Evolutionary conservation across 2,888 invertebrate species (phyloP).

Genomic region (Agonopterix heracliana): DNA sequence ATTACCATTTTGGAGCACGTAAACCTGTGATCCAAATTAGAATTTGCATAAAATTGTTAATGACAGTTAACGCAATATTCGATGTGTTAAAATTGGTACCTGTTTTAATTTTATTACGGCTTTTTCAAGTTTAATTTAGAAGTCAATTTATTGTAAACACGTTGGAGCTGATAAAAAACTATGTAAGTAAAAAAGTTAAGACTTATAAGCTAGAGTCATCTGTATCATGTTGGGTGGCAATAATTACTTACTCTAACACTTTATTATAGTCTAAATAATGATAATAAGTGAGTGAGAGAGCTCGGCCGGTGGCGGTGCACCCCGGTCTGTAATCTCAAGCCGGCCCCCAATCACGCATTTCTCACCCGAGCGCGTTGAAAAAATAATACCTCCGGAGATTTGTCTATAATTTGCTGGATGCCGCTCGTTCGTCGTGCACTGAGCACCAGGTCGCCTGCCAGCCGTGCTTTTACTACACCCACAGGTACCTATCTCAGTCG

Average conservation of each 20-base stretch:
- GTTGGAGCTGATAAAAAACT: neutral
- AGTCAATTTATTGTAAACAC: neutral
- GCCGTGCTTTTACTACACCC: constrained; percentile 2
- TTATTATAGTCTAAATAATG: constrained; percentile 70
- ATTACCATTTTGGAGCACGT: constrained; percentile 60
- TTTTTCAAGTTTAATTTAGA: constrained; percentile 33
- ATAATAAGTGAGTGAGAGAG: constrained; percentile 62
- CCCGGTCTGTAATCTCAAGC: constrained; percentile 65
- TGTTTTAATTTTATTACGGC: constrained; percentile 43
- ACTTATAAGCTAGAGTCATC: constrained; percentile 5
- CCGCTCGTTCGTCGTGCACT: constrained; percentile 39
- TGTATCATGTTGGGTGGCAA: constrained; percentile 50
- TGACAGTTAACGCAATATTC: constrained; percentile 58
- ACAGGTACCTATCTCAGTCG: neutral
- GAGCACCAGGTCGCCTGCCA: constrained; percentile 14
- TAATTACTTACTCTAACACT: constrained; percentile 65
- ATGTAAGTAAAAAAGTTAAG: neutral
- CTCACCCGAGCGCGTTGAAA: constrained; percentile 75
- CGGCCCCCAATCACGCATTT: constrained; percentile 74
- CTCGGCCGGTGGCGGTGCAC: constrained; percentile 64
- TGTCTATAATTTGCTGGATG: constrained; percentile 72
- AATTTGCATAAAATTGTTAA: constrained; percentile 72
- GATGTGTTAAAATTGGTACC: constrained; percentile 58
- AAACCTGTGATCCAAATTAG: constrained; percentile 60
- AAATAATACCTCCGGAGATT: constrained; percentile 71